phyloP scores from a whole-genome alignment of 2,113 vertebrate genomes.

The Naja naja region DNA sequence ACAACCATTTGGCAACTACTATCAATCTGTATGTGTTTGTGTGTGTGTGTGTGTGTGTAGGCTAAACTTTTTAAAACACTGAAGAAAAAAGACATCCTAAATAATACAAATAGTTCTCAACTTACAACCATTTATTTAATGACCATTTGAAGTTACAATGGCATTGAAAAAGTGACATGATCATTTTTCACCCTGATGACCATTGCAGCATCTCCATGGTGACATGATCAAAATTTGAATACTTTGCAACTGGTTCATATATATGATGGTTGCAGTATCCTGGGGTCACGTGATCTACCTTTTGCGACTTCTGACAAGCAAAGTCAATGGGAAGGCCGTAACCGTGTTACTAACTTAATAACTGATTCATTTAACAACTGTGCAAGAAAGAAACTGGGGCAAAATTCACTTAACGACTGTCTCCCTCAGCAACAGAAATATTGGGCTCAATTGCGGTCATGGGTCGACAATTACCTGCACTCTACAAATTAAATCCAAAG shows the following conservation, averaged over 20 bases:
- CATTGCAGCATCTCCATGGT: background rate
- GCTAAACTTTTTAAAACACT: conserved; percentile 13
- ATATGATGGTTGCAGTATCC: background rate
- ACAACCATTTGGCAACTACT: background rate
- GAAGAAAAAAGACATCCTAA: conserved; percentile 29
- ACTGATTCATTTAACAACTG: background rate
- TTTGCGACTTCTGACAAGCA: too few species aligned
- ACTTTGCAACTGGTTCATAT: background rate
- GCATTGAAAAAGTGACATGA: background rate
- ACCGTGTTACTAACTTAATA: background rate
- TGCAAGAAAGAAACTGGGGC: background rate
- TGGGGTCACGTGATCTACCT: background rate
- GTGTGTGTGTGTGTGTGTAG: background rate
- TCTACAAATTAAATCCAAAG: conserved; percentile 33
- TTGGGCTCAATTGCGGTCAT: background rate
- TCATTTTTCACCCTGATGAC: background rate
- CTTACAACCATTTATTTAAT: background rate
- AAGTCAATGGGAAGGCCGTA: background rate
- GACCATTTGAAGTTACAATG: background rate
- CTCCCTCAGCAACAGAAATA: background rate
- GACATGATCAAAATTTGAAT: background rate
- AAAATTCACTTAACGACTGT: background rate
- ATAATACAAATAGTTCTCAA: conserved; percentile 17
- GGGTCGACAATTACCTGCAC: background rate
- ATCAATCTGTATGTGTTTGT: background rate